These are phyloP conservation scores for Alethe diademata DNA, from an alignment of 2,113 vertebrate species.

Conservation along the genomic window DNA sequence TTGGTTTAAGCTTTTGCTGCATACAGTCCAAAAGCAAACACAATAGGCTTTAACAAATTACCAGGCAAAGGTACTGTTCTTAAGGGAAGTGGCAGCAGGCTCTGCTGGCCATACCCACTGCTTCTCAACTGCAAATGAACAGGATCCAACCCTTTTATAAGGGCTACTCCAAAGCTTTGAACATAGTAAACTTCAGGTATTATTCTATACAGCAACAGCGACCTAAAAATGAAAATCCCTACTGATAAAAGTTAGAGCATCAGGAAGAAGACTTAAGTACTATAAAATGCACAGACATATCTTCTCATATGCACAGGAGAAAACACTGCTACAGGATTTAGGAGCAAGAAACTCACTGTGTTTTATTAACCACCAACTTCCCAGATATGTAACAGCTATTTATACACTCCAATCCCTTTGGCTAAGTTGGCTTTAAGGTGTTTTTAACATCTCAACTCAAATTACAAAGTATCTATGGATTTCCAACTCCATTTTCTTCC, in stretches of 20 bases:
- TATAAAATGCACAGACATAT: background rate
- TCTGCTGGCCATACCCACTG: background rate
- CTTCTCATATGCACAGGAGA: background rate
- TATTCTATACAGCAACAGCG: background rate
- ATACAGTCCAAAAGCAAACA: background rate
- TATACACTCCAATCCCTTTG: background rate
- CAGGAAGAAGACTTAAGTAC: background rate
- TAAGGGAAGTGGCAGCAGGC: background rate
- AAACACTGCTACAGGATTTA: background rate
- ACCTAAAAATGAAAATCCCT: background rate
- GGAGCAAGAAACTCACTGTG: background rate
- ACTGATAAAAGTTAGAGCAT: background rate
- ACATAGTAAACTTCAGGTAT: background rate
- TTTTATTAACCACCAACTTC: background rate
- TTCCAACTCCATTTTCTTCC: slow-evolving; percentile 32
- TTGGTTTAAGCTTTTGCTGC: background rate
- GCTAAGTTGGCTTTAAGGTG: background rate
- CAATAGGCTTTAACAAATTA: background rate
- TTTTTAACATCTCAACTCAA: background rate
- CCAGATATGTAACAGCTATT: background rate
- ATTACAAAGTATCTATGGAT: background rate
- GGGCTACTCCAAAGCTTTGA: background rate
- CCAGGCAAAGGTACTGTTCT: background rate
- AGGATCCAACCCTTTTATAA: background rate
- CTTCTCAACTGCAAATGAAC: background rate